A percentile compares a stretch with the other conserved stretches of the same genome.
Conservation (phyloP, 2,888 invertebrate species). For the Patella pellucida region DNA sequence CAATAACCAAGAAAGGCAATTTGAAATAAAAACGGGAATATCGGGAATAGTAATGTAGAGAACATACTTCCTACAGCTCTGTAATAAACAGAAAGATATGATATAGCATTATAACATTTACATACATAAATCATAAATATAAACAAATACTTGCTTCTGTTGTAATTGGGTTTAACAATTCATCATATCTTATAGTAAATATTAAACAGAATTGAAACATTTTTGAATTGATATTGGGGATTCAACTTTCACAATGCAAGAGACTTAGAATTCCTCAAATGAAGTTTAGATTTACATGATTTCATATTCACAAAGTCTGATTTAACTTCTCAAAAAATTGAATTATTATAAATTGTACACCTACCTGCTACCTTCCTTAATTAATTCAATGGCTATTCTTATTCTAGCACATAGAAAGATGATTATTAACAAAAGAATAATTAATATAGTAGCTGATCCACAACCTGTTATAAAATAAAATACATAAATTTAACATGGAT, state of each 20-base stretch:
- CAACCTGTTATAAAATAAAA: conserved; percentile 73
- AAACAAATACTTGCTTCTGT: too few relatives aligned
- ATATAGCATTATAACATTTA: too few relatives aligned
- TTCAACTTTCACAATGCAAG: too few relatives aligned
- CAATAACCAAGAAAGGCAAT: conserved; percentile 81
- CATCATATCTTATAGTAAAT: too few relatives aligned
- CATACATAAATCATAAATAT: too few relatives aligned
- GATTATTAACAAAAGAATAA: conserved; percentile 77
- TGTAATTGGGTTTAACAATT: too few relatives aligned
- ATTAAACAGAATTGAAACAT: too few relatives aligned
- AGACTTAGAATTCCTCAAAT: too few relatives aligned
- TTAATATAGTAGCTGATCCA: conserved; percentile 77
- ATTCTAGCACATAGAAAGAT: conserved; percentile 88
- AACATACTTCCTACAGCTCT: conserved; percentile 90
- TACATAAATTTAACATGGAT: not conserved
- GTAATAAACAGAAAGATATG: conserved; percentile 63
- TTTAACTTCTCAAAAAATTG: too few relatives aligned
- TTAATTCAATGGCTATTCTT: conserved; percentile 88
- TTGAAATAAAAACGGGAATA: conserved; percentile 91
- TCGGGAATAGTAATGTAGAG: conserved; percentile 89
- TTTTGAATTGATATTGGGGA: too few relatives aligned
- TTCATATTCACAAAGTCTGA: too few relatives aligned
- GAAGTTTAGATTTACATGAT: too few relatives aligned
- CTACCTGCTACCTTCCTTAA: conserved; percentile 84
- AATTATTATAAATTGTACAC: not conserved